These are phyloP conservation scores for Brachyptera risi DNA, from an alignment of 2,888 invertebrate species.

Conservation along the genomic window DNA sequence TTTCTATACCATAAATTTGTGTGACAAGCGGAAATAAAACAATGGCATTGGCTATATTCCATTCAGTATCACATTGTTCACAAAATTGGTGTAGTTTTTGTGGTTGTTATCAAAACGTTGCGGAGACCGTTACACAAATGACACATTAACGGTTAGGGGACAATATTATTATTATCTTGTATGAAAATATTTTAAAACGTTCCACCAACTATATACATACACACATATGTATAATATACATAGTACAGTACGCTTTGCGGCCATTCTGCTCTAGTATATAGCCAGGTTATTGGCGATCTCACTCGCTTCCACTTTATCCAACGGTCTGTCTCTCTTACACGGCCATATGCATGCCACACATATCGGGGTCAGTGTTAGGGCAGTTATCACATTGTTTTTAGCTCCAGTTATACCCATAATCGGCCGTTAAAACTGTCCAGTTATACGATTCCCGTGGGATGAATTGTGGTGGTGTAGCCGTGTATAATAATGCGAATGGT, in stretches of 20 bases:
- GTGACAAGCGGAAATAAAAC: constrained; percentile 15
- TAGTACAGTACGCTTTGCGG: neutral
- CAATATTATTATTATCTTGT: constrained; percentile 12
- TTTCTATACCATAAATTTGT: constrained; percentile 5
- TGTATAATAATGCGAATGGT: constrained; percentile 16
- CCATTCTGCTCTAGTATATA: constrained; percentile 14
- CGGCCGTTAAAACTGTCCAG: constrained; percentile 24
- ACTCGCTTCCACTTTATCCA: too few species aligned
- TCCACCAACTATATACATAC: too few species aligned
- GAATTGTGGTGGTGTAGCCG: constrained; percentile 23
- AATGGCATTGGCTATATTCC: constrained; percentile 12
- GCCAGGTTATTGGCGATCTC: constrained; percentile 12
- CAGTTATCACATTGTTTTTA: constrained; percentile 30
- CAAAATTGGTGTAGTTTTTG: constrained; percentile 7
- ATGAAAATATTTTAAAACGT: constrained; percentile 17
- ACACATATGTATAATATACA: too few species aligned
- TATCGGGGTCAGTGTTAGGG: constrained; percentile 5
- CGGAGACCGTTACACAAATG: constrained; percentile 1
- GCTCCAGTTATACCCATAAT: constrained; percentile 26
- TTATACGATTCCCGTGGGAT: neutral
- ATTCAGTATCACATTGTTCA: constrained; percentile 9
- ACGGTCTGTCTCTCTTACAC: neutral
- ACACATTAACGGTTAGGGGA: constrained; percentile 17
- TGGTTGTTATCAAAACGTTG: constrained; percentile 1
- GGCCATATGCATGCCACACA: neutral